These are phyloP conservation scores for Athetis lepigone DNA, from an alignment of 2,888 invertebrate species.

Conservation along the genomic window DNA sequence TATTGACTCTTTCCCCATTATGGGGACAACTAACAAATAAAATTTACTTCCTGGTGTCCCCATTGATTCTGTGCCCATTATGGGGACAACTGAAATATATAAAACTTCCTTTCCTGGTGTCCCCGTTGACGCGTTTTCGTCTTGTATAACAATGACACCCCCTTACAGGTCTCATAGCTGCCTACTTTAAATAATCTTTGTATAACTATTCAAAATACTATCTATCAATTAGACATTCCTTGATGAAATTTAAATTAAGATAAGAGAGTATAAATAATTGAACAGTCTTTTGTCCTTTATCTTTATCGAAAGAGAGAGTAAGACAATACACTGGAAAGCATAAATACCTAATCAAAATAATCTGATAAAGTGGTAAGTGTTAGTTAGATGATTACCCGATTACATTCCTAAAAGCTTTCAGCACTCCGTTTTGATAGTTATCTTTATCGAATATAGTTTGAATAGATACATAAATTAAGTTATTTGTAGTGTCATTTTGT, in stretches of 20 bases:
- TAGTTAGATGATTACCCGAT: conserved; percentile 13
- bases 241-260: conserved; percentile 20
- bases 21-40: no score
- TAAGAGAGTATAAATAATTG: conserved; percentile 22
- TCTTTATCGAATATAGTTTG: conserved; percentile 14
- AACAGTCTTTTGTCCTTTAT: conserved; percentile 11
- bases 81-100: no score
- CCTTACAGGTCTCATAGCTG: no score
- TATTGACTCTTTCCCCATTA: no score
- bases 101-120: no score
- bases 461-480: conserved; percentile 6
- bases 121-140: no score
- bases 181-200: conserved; percentile 6
- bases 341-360: neutral
- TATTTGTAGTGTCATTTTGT: no score
- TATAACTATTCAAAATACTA: neutral
- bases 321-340: neutral
- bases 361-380: conserved; percentile 30
- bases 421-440: conserved; percentile 14
- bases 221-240: conserved; percentile 11
- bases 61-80: no score
- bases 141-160: no score
- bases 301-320: neutral
- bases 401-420: conserved; percentile 12
- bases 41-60: no score